These are phyloP conservation scores for Phoebastria nigripes DNA, from an alignment of 2,797 vertebrate species.

Conservation along the genomic window DNA sequence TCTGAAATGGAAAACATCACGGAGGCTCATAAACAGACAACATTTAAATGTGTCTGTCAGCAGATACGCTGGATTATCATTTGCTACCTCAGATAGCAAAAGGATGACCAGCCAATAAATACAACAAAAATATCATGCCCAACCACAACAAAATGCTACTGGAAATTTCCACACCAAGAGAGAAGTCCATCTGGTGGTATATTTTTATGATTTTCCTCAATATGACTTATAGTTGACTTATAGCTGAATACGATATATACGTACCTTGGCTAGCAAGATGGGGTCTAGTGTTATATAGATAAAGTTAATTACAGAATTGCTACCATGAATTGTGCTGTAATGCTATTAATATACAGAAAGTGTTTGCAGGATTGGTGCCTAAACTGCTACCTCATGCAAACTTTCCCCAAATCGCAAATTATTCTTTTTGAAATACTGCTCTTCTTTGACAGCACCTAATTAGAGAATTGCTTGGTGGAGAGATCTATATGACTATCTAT, in stretches of 20 bases:
- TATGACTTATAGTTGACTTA: background rate
- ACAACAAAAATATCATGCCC: background rate
- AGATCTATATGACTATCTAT: background rate
- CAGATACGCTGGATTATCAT: background rate
- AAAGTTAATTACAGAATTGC: background rate
- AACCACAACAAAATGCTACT: background rate
- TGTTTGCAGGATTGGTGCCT: background rate
- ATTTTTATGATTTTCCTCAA: background rate
- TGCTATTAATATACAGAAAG: background rate
- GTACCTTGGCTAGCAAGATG: background rate
- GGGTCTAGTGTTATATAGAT: background rate
- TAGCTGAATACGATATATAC: background rate
- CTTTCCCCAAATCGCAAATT: background rate
- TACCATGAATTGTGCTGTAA: background rate
- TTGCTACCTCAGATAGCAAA: background rate
- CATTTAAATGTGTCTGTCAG: background rate
- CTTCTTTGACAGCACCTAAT: background rate
- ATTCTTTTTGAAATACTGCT: background rate
- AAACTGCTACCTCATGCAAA: background rate
- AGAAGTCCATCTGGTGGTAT: background rate
- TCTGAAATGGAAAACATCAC: background rate
- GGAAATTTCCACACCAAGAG: background rate
- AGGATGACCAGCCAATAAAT: background rate
- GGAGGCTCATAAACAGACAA: background rate
- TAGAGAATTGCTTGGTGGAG: background rate